A percentile compares a stretch with the other conserved stretches of the same genome.
These are phyloP conservation scores for Rhopalosiphum maidis DNA, from an alignment of 1,140 invertebrate genomes.

Conservation along the genomic window DNA sequence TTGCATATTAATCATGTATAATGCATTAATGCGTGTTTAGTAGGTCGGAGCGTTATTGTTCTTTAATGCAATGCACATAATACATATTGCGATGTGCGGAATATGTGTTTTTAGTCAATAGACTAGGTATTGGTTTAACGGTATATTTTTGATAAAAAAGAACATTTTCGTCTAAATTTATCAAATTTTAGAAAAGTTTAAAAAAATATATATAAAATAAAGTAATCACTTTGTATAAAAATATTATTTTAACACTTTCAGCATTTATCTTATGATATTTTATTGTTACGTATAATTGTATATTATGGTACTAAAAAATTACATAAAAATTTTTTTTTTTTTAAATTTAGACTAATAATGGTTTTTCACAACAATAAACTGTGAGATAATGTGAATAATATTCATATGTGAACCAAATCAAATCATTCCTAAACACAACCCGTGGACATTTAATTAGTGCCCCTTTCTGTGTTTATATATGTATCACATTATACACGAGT, in stretches of 20 bases:
- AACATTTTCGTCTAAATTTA: background rate
- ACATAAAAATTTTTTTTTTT: too few relatives aligned
- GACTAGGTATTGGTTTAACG: background rate
- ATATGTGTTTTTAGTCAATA: background rate
- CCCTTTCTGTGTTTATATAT: background rate
- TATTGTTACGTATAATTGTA: background rate
- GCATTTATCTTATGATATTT: background rate
- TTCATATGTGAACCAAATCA: background rate
- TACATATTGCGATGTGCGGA: background rate
- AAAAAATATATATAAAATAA: background rate
- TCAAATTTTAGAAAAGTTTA: background rate
- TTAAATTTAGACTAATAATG: too few relatives aligned
- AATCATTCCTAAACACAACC: background rate
- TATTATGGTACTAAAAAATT: background rate
- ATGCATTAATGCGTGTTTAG: background rate
- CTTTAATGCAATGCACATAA: background rate
- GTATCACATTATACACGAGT: slow-evolving; percentile 2
- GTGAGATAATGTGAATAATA: background rate
- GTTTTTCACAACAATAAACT: background rate
- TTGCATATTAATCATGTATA: slow-evolving; percentile 12
- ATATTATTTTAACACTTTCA: background rate
- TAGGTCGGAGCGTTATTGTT: background rate
- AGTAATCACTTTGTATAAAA: background rate
- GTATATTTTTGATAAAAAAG: background rate
- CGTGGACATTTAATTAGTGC: background rate